A percentile compares a stretch with the other conserved stretches of the same genome.
phyloP scores from a whole-genome alignment of 2,797 vertebrate species.

The Muraenolepis orangiensis region DNA sequence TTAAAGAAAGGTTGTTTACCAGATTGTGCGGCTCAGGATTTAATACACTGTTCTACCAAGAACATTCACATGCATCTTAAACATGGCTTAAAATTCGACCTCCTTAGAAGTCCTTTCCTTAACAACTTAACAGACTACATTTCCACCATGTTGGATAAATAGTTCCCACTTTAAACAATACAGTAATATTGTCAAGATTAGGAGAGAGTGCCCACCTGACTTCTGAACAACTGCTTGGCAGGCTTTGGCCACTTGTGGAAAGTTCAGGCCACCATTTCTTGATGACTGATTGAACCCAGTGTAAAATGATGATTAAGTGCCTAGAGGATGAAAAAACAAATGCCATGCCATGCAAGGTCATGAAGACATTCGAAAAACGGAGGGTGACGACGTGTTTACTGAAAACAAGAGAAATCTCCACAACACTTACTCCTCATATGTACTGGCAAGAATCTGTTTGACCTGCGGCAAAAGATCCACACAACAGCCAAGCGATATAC shows the following conservation, averaged over 20 bases:
- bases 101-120: neutral
- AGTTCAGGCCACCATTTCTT: slow-evolving; percentile 96
- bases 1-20: neutral
- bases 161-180: neutral
- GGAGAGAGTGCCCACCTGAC: slow-evolving; percentile 78
- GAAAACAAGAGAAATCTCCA: neutral
- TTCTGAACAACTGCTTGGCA: slow-evolving; percentile 71
- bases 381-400: neutral
- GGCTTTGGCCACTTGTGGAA: slow-evolving; percentile 81
- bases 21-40: neutral
- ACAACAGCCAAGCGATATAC: slow-evolving; percentile 92
- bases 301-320: slow-evolving; percentile 91
- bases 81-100: neutral
- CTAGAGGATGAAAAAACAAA: slow-evolving; percentile 63
- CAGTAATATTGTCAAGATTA: neutral
- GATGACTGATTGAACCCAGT: slow-evolving; percentile 94
- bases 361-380: neutral
- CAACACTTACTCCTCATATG: slow-evolving; percentile 93
- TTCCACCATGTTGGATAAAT: neutral
- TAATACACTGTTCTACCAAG: neutral
- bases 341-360: neutral
- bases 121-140: neutral
- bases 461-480: slow-evolving; percentile 93
- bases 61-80: neutral
- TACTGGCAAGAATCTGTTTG: slow-evolving; percentile 86